phyloP scores from a whole-genome alignment of 2,888 invertebrate genomes.

The Buathra laborator region DNA sequence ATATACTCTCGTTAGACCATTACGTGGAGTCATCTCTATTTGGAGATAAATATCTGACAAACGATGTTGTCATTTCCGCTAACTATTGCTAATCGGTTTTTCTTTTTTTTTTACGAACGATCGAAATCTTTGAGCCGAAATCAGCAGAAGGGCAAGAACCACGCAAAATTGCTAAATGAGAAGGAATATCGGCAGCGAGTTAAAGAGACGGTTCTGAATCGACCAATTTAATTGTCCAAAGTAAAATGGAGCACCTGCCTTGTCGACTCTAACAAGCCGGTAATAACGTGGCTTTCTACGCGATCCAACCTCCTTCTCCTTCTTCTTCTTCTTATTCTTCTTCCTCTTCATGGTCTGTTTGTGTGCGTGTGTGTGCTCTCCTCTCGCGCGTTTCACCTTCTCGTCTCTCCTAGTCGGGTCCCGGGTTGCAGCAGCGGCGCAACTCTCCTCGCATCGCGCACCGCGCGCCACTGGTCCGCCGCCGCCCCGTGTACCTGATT shows the following conservation, averaged over 20 bases:
- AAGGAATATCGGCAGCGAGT: slow-evolving; percentile 70
- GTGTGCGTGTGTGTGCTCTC: slow-evolving; percentile 33
- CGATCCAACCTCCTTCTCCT: slow-evolving; percentile 69
- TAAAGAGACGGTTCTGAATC: slow-evolving; percentile 71
- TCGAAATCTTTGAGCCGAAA: slow-evolving; percentile 26
- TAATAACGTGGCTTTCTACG: slow-evolving; percentile 80
- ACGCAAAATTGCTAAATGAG: slow-evolving; percentile 62
- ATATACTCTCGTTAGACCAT: no score
- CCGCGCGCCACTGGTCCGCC: slow-evolving; percentile 57
- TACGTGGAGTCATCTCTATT: not conserved
- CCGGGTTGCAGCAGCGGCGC: slow-evolving; percentile 61
- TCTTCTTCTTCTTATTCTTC: slow-evolving; percentile 64
- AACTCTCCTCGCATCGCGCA: slow-evolving; percentile 67
- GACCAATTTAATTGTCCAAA: slow-evolving; percentile 84
- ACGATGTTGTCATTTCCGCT: slow-evolving; percentile 63
- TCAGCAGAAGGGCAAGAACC: not conserved
- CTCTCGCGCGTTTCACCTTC: slow-evolving; percentile 60
- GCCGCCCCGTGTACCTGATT: slow-evolving; percentile 81
- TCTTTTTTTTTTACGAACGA: not conserved
- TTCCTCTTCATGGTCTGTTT: slow-evolving; percentile 37
- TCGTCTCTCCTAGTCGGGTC: slow-evolving; percentile 46
- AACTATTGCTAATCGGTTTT: slow-evolving; percentile 36
- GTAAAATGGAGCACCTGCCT: slow-evolving; percentile 84
- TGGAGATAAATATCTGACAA: slow-evolving; percentile 64
- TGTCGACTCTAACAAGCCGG: slow-evolving; percentile 81